Conservation (phyloP, 2,113 vertebrate species). For the Microcebus jonahi region DNA sequence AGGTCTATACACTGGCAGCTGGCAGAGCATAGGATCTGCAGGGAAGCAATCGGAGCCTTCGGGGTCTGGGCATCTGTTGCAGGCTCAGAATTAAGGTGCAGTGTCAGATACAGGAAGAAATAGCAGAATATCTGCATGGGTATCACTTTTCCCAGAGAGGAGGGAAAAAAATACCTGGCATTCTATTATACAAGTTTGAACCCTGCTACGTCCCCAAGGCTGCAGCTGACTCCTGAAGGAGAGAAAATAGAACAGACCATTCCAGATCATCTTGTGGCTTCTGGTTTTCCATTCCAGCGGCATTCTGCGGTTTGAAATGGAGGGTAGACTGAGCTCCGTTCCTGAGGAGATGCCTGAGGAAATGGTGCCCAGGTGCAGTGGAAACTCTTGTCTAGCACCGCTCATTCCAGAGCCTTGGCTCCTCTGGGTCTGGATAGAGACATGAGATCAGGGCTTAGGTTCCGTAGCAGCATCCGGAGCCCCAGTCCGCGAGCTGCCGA, state of each 20-base stretch:
- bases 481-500: not conserved
- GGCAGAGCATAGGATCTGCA: not conserved
- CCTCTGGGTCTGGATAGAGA: not conserved
- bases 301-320: constrained; percentile 39
- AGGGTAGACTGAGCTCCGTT: constrained; percentile 25
- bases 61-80: not conserved
- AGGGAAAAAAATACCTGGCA: not conserved
- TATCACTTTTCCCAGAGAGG: not conserved
- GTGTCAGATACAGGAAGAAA: not conserved
- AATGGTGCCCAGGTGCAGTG: not conserved
- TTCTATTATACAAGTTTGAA: not conserved
- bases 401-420: constrained; percentile 11
- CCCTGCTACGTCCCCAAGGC: not conserved
- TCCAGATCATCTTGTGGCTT: constrained; percentile 47
- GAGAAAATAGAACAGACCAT: not conserved
- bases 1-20: not conserved
- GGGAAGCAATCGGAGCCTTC: not conserved
- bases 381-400: not conserved
- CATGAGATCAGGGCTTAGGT: not conserved
- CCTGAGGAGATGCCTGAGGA: not conserved
- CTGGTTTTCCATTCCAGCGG: constrained; percentile 3
- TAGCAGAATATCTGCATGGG: not conserved
- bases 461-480: not conserved
- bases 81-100: not conserved
- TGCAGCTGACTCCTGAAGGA: not conserved